Percentiles rank a stretch among this genome's conserved stretches.
These are phyloP conservation scores for Caenorhabditis virilis DNA, from an alignment of 2,888 invertebrate genomes.

Conservation along the genomic window DNA sequence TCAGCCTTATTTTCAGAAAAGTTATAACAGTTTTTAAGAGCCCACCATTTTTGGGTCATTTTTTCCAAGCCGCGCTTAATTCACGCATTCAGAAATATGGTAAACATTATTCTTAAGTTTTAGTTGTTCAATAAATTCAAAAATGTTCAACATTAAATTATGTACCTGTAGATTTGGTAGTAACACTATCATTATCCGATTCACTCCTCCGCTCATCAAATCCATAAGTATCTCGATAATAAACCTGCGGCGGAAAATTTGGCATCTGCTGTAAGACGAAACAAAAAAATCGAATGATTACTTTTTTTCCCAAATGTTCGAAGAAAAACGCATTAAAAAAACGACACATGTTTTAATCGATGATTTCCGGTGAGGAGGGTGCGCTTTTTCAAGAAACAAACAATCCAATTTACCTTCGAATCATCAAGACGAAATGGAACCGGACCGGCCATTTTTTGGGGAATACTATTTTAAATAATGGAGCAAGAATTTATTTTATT, in stretches of 20 bases:
- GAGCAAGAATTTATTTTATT: no score
- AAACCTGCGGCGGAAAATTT: conserved; percentile 64
- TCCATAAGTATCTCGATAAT: conserved; percentile 65
- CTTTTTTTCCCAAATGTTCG: not conserved
- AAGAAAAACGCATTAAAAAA: not conserved
- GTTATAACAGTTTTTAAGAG: no score
- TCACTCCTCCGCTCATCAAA: conserved; percentile 41
- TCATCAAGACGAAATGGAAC: conserved; percentile 36
- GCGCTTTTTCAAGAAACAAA: no score
- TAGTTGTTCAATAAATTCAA: no score
- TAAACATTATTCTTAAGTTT: no score
- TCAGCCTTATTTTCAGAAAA: no score
- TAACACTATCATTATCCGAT: conserved; percentile 44
- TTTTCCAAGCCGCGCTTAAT: no score
- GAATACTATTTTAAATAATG: no score
- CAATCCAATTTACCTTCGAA: conserved; percentile 27
- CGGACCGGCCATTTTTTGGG: conserved; percentile 46
- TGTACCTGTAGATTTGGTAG: conserved; percentile 36
- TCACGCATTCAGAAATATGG: no score
- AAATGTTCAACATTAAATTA: not conserved
- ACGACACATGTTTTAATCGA: not conserved
- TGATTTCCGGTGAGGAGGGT: no score
- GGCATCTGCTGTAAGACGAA: conserved; percentile 37
- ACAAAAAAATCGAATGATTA: not conserved
- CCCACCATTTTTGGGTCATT: no score